Evolutionary conservation across 2,797 vertebrate species (phyloP), one percentile per base, ranked within the genome.

Genomic region (Ceryle rudis): DNA sequence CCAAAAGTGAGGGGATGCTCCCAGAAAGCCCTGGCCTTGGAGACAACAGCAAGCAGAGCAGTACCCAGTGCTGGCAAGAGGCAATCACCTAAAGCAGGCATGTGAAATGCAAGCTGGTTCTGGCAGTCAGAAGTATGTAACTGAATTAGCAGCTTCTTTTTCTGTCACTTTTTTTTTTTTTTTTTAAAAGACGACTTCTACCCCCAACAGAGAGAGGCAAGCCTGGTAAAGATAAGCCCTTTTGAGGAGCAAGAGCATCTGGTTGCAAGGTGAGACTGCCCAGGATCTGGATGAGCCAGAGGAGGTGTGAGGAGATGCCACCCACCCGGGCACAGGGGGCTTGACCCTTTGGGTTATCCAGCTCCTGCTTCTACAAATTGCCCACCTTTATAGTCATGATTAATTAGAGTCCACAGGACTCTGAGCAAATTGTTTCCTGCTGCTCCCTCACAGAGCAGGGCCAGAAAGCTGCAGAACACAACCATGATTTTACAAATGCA

Each of bases 271-370:
- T 1, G 1, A 89, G 74, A 33, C 21, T 21, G n/a, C 13, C 41
- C 33, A 5, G 58, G 44, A 64, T 12, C 37, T 52, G 28, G 31
- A 55, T 26, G 9, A 64, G 35, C 42, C 20, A 7, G 28, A 23
- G 26, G 8, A 79, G 67, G 46, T 14, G n/a, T 0, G 22, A 93
- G 75, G 25, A 64, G 44, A 35, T 71, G 11, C 28, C 84, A 49
- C 7, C 28, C 29, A 47, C 2, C 31, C 62, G 1, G 1, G 39
- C 0, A 0, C 1, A 0, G 1, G 37, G 17, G 20, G 61, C 41
- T 7, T 26, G 33, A 12, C 21, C 47, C 37, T 42, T 11, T 1
- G 3, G 44, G 42, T 35, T 14, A 19, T 46, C 11, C 15, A 86
- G 39, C 58, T 35, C 14, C 39, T 44, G 39, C 21, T 83, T 10